A percentile compares a stretch with the other conserved stretches of the same genome.
Evolutionary conservation across 2,113 vertebrate species (phyloP).

Genomic region (Peucedramus taeniatus): DNA sequence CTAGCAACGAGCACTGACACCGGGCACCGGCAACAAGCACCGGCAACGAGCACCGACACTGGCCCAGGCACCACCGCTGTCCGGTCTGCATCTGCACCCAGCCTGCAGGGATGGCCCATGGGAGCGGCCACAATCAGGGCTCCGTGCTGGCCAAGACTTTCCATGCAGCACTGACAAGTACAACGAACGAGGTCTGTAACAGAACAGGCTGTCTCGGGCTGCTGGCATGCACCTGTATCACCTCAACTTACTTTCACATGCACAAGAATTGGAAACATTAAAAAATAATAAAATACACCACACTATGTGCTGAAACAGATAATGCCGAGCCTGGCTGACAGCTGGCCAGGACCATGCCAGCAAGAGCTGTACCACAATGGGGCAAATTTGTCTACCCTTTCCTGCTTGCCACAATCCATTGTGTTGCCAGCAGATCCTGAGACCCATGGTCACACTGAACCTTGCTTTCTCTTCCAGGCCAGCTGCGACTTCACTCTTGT

Average conservation of each 20-base stretch:
- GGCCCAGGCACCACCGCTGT: neutral
- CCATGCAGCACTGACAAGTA: neutral
- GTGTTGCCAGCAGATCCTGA: neutral
- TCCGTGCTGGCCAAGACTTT: neutral
- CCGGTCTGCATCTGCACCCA: neutral
- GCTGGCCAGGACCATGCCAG: neutral
- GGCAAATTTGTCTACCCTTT: neutral
- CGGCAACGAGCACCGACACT: accelerated
- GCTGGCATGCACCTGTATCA: neutral
- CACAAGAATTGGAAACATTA: neutral
- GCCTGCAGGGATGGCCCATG: neutral
- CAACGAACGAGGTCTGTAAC: neutral
- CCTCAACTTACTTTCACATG: neutral
- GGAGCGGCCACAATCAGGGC: neutral
- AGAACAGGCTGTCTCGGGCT: neutral
- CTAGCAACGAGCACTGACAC: neutral
- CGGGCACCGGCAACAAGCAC: neutral
- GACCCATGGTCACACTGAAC: neutral
- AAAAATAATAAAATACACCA: neutral
- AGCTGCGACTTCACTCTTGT: accelerated
- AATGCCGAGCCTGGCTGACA: neutral
- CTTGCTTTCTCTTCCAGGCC: neutral
- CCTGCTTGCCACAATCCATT: accelerated
- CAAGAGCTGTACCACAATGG: neutral
- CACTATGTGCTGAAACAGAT: accelerated